Evolutionary conservation across 2,888 invertebrate genomes (phyloP), one percentile per base, ranked within the genome.

Genomic region (Reticulitermes lucifugus): DNA sequence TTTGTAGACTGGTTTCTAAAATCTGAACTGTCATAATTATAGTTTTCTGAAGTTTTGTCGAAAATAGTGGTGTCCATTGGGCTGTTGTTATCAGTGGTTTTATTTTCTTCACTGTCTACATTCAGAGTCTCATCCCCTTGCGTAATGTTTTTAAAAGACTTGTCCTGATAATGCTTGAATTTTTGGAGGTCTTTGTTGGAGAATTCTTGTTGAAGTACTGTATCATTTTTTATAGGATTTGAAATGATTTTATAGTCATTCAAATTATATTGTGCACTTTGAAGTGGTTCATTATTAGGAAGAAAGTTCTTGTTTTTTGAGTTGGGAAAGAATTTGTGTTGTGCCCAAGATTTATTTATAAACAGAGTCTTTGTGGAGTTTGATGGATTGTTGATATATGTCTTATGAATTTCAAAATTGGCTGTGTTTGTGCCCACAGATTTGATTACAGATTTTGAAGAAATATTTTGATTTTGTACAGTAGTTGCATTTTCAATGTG

Each of bases 301-400:
- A 46, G 43, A 46, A 46, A 5, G 7, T n/a, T n/a, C 22, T 25
- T 77, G 51, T n/a, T 46, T 7, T 46, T 77, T 9, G 77, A n/a
- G 46, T 46, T 77, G 22, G 51, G 77, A 25, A 77, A 77, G 43
- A 77, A 77, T 77, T 77, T 77, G 41, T 77, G 77, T 77, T 77
- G 77, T 43, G 22, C 46, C 77, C 43, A 77, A n/a, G 77, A n/a
- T 77, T 46, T 77, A 4, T 46, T 77, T 46, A n/a, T 9, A 12
- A n/a, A 25, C n/a, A 65, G 6, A 65, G 9, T 65, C n/a, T 12
- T n/a, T 25, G 65, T 65, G n/a, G 10, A 7, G 25, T 65, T 65
- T 25, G 25, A 65, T 65, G 65, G 65, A 25, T 6, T n/a, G 25
- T 65, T 25, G n/a, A 25, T n/a, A 25, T 65, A n/a, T 65, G n/a